phyloP scores from a whole-genome alignment of 2,888 invertebrate species.

The Drosophila anceps region DNA sequence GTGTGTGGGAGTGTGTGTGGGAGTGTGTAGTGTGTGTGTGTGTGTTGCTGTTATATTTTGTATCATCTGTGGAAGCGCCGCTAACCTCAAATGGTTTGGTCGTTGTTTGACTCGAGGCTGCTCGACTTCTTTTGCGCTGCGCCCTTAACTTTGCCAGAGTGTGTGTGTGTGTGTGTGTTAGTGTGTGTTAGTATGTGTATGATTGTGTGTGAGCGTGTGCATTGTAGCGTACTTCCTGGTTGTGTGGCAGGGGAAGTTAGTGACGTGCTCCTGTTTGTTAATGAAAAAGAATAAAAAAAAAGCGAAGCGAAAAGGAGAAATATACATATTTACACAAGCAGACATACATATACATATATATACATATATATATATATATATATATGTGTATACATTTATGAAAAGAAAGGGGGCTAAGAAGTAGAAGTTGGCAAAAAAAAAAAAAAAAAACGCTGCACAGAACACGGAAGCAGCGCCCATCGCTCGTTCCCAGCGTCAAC shows the following conservation, averaged over 20 bases:
- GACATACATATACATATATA: conserved; percentile 1
- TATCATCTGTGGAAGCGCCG: conserved; percentile 29
- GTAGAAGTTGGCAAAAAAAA: neutral
- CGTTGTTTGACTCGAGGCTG: conserved; percentile 36
- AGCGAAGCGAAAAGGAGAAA: conserved; percentile 1
- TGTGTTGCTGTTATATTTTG: conserved; percentile 8
- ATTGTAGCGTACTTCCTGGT: conserved; percentile 75
- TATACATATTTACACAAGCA: conserved; percentile 11
- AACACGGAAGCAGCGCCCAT: conserved; percentile 61
- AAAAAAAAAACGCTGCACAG: conserved; percentile 17
- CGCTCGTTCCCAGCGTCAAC: conserved; percentile 34
- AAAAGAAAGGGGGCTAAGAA: conserved; percentile 10
- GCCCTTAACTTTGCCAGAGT: conserved; percentile 30
- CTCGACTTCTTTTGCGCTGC: conserved; percentile 25
- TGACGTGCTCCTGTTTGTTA: conserved; percentile 61
- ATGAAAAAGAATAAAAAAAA: conserved; percentile 52
- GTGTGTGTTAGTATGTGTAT: conserved; percentile 57
- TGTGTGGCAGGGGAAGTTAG: conserved; percentile 40
- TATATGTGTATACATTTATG: conserved; percentile 33
- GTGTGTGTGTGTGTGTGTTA: conserved; percentile 49
- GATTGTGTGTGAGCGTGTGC: conserved; percentile 54
- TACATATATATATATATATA: conserved; percentile 1
- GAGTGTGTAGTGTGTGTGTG: neutral
- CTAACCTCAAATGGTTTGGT: conserved; percentile 52
- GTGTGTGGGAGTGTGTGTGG: neutral